Base-by-base conservation (phyloP, 2,888 invertebrate genomes). In the Drosophila neonasuta region DNA sequence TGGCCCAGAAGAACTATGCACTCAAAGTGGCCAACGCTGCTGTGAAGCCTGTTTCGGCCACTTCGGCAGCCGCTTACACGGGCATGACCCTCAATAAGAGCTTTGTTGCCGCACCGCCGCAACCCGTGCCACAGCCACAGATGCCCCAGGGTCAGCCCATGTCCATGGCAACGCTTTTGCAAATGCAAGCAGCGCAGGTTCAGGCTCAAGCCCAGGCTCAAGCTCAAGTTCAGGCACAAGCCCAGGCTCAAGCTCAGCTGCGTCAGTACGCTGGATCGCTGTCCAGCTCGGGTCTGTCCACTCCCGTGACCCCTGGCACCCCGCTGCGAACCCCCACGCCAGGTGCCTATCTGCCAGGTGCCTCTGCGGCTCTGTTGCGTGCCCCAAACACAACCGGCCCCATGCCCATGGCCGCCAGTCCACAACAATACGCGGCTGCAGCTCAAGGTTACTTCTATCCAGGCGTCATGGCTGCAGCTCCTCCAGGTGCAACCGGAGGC, bases 1-100 rank as follows among this genome's bases (percentile, higher is more conserved):
- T 95, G 71, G 96, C 96, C 41, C 96, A 96, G 89, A 96, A 96
- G 91, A 96, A 94, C 89, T 96, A 96, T 90, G 94, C 95, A 39
- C 92, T 95, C 50, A 94, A 94, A 87, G 89, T 93, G 73, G 94
- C 93, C 8, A 73, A 58, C 64, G 83, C 81, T 0, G 75, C 68
- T 4, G 59, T 8, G 15, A 77, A 74, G 32, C 65, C 76, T 6
- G 67, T 74, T 24, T 52, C 34, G 1, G 92, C 92, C 49, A 71
- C 71, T 17, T 79, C 89, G 0, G 75, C 87, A 3, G 90, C 94
- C 32, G 94, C 93, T 86, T 95, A 95, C 88, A 94, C 95, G 9
- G 95, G 95, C 32, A 93, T 95, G 51, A 92, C 95, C 2, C 90
- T 95, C 49, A 95, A 95, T 88, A 95, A 95, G 85, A 79, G 88